These are phyloP conservation scores for Drosophila novamexicana DNA, from an alignment of 1,140 invertebrate species.

Conservation along the genomic window DNA sequence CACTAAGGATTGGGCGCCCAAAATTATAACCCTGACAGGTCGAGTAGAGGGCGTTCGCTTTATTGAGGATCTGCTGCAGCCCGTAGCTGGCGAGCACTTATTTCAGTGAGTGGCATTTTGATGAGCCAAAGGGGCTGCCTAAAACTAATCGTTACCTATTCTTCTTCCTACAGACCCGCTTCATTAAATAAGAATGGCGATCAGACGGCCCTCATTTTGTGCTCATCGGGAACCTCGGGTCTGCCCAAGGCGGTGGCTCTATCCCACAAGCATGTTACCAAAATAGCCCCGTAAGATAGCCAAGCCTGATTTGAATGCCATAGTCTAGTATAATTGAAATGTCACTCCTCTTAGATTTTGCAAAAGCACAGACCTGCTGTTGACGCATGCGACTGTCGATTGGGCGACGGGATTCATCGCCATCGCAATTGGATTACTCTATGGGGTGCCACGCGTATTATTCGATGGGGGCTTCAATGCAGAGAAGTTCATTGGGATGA, in stretches of 20 bases:
- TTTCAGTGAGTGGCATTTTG: conserved; percentile 42
- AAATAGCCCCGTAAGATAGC: conserved; percentile 33
- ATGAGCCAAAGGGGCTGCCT: too few relatives aligned
- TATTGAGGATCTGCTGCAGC: conserved; percentile 48
- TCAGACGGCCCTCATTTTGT: conserved; percentile 76
- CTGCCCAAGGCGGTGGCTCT: conserved; percentile 91
- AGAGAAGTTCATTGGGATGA: conserved; percentile 2
- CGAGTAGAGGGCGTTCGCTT: conserved; percentile 53
- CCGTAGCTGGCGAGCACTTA: conserved; percentile 33
- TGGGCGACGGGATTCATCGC: conserved; percentile 58
- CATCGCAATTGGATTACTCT: conserved; percentile 39
- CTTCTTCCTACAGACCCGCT: conserved; percentile 33
- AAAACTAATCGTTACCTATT: not conserved
- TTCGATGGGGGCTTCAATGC: conserved; percentile 42
- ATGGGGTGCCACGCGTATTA: conserved; percentile 43
- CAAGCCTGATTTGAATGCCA: not conserved
- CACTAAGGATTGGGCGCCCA: conserved; percentile 47
- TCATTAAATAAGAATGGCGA: conserved; percentile 37
- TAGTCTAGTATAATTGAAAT: not conserved
- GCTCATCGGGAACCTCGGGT: conserved; percentile 90
- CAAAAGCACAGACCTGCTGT: conserved; percentile 45
- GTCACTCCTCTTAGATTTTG: conserved; percentile 24
- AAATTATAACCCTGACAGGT: conserved; percentile 52
- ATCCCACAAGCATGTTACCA: conserved; percentile 80
- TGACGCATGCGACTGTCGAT: conserved; percentile 54